These are phyloP conservation scores for Tryphoninae sp. DNA, from an alignment of 2,888 invertebrate species.

Conservation along the genomic window DNA sequence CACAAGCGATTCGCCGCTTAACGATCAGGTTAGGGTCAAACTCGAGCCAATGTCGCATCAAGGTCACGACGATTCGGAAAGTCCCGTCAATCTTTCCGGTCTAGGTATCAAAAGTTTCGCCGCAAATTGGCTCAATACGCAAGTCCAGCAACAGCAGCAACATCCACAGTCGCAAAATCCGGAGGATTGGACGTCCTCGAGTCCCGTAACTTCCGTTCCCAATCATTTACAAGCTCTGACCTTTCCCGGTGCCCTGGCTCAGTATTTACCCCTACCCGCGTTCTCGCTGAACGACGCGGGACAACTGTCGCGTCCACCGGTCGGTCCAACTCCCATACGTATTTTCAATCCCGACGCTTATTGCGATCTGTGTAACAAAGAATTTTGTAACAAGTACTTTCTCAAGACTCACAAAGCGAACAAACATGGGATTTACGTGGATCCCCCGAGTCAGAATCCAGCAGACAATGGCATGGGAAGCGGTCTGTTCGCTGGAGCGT, in stretches of 20 bases:
- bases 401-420: conserved; percentile 98
- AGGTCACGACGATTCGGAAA: conserved; percentile 72
- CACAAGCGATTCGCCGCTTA: conserved; percentile 59
- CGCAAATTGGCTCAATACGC: conserved; percentile 73
- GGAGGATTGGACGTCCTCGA: conserved; percentile 62
- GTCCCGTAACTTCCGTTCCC: conserved; percentile 61
- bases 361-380: conserved; percentile 98
- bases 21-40: conserved; percentile 65
- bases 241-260: conserved; percentile 74
- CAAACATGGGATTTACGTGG: conserved; percentile 96
- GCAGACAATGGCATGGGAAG: conserved; percentile 55
- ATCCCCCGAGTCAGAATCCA: conserved; percentile 78
- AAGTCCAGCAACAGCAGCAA: conserved; percentile 58
- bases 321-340: conserved; percentile 82
- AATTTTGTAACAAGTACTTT: conserved; percentile 99
- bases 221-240: conserved; percentile 75
- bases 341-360: conserved; percentile 99
- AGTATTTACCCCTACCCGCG: conserved; percentile 82
- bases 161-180: conserved; percentile 67
- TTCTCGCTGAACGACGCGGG: conserved; percentile 82
- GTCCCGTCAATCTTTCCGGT: conserved; percentile 76
- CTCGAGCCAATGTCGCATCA: conserved; percentile 70
- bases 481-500: conserved; percentile 67
- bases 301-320: conserved; percentile 82
- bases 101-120: conserved; percentile 78